phyloP scores from a whole-genome alignment of 2,888 invertebrate species.

The Athrips mouffetella region DNA sequence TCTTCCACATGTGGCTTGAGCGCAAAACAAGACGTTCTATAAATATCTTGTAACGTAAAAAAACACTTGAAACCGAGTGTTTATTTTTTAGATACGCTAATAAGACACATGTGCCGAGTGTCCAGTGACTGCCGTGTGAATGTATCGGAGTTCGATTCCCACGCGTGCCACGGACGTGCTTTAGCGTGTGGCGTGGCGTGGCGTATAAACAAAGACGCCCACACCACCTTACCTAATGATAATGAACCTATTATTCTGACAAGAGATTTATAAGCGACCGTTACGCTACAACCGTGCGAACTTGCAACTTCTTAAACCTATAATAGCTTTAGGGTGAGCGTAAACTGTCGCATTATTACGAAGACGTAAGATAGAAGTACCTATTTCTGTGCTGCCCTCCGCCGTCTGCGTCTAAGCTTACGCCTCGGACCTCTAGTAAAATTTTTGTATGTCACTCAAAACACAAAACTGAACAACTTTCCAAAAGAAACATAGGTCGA shows the following conservation, averaged over 20 bases:
- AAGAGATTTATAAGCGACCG: conserved; percentile 2
- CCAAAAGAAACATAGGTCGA: too few relatives aligned
- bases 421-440: too few relatives aligned
- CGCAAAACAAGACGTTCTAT: background rate
- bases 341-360: too few relatives aligned
- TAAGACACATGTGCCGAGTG: conserved; percentile 14
- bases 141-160: conserved; percentile 49
- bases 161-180: conserved; percentile 47
- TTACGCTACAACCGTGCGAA: conserved; percentile 5
- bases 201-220: conserved; percentile 56
- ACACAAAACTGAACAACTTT: too few relatives aligned
- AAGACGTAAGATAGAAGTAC: too few relatives aligned
- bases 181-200: background rate
- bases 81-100: conserved; percentile 14
- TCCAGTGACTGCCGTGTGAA: conserved; percentile 38
- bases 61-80: conserved; percentile 2
- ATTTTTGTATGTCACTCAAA: too few relatives aligned
- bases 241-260: conserved; percentile 49
- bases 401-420: too few relatives aligned
- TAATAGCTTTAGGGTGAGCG: background rate
- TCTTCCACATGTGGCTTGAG: background rate
- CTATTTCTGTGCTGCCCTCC: too few relatives aligned
- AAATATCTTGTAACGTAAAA: background rate
- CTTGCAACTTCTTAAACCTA: background rate
- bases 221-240: conserved; percentile 47